phyloP scores from a whole-genome alignment of 2,888 invertebrate genomes.

The Chymomyza caudatula region DNA sequence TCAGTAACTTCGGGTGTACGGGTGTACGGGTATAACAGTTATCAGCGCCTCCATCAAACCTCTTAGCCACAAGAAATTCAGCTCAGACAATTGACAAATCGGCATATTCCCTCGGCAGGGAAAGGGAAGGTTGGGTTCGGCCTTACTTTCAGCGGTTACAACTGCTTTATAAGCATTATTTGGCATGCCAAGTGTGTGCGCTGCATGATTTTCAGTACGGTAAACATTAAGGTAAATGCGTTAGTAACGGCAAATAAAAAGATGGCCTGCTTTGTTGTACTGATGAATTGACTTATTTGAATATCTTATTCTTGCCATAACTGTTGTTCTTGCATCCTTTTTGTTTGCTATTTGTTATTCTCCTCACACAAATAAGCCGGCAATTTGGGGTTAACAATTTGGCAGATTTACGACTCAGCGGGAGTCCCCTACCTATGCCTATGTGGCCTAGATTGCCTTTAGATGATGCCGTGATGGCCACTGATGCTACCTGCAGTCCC shows the following conservation, averaged over 20 bases:
- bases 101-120: background rate
- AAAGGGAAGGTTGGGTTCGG: slow-evolving; percentile 6
- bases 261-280: background rate
- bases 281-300: slow-evolving; percentile 1
- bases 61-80: slow-evolving; percentile 18
- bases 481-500: too few species aligned
- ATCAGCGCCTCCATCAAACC: slow-evolving; percentile 29
- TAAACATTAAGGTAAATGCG: background rate
- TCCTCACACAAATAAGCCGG: background rate
- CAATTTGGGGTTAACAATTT: background rate
- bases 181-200: background rate
- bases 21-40: slow-evolving; percentile 7
- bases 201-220: background rate
- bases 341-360: background rate
- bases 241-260: background rate
- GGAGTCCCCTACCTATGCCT: background rate
- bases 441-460: background rate
- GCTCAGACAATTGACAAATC: slow-evolving; percentile 38
- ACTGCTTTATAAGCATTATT: background rate
- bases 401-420: background rate
- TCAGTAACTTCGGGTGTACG: background rate
- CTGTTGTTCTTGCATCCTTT: background rate
- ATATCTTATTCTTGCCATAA: background rate
- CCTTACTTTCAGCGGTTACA: background rate
- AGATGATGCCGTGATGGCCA: too few species aligned